A percentile compares a stretch with the other conserved stretches of the same genome.
These are phyloP conservation scores for Cryptotis parvus DNA, from an alignment of 2,113 vertebrate genomes.

Conservation along the genomic window DNA sequence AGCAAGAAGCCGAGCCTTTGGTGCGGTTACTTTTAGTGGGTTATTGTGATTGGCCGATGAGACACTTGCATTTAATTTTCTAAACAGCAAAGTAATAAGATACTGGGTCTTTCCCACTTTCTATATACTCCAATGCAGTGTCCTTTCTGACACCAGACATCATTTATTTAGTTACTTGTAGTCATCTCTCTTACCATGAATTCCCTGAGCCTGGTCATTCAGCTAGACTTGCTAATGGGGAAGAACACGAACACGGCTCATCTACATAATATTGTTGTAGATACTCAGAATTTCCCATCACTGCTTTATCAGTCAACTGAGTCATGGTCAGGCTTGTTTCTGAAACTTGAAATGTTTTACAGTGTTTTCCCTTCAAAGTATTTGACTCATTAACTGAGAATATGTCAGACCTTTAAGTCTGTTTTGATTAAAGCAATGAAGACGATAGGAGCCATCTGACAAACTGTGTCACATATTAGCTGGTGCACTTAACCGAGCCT, in stretches of 20 bases:
- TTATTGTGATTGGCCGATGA: background rate
- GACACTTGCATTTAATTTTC: background rate
- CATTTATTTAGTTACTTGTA: background rate
- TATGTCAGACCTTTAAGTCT: background rate
- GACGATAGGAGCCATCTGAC: background rate
- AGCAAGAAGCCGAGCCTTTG: background rate
- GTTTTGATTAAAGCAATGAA: background rate
- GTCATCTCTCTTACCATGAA: background rate
- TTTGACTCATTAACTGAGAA: background rate
- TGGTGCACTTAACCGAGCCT: background rate
- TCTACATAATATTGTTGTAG: background rate
- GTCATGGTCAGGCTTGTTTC: background rate
- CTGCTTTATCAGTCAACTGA: background rate
- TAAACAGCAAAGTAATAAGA: background rate
- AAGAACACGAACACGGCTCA: background rate
- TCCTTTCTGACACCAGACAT: background rate
- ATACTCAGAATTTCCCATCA: background rate
- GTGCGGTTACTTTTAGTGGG: background rate
- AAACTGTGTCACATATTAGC: background rate
- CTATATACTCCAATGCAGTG: background rate
- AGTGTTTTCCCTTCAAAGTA: background rate
- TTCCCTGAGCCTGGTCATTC: background rate
- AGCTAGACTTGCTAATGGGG: background rate
- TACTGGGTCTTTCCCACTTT: background rate
- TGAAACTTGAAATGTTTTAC: constrained; percentile 13